Percentiles rank a stretch among this genome's conserved stretches.
Evolutionary conservation across 2,797 vertebrate species (phyloP).

Genomic region (Atherinosoma microstoma): DNA sequence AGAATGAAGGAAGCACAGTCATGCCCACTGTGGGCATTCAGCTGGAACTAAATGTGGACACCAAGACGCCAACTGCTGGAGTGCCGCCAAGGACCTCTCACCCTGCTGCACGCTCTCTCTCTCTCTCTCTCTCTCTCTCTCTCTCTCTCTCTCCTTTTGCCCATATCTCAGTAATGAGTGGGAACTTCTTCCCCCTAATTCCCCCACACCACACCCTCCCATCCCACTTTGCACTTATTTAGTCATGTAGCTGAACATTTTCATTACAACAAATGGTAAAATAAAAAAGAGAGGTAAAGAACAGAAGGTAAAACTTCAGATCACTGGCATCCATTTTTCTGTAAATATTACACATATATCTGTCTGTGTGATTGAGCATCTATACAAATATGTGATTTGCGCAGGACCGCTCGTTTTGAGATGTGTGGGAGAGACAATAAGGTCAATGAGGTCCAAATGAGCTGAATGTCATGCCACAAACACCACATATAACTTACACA

Average conservation of each 20-base stretch:
- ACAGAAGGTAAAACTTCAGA: conserved; percentile 39
- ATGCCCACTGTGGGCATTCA: conserved; percentile 80
- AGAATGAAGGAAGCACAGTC: conserved; percentile 72
- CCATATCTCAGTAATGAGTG: conserved; percentile 60
- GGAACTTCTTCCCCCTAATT: conserved; percentile 45
- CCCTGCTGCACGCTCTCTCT: conserved; percentile 72
- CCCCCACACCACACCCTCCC: conserved; percentile 28
- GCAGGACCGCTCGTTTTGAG: conserved; percentile 61
- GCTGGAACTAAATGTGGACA: conserved; percentile 86
- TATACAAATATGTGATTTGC: conserved; percentile 17
- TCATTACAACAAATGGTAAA: conserved; percentile 70
- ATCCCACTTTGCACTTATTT: conserved; percentile 57
- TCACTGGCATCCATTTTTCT: conserved; percentile 52
- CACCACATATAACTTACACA: conserved; percentile 33
- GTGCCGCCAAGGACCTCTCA: conserved; percentile 82
- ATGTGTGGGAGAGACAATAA: conserved; percentile 74
- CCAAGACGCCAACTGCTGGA: conserved; percentile 79
- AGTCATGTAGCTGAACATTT: conserved; percentile 78
- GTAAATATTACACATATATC: conserved; percentile 68
- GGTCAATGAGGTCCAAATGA: conserved; percentile 75
- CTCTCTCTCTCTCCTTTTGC: conserved; percentile 56
- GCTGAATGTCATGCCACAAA: conserved; percentile 66
- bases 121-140: conserved; percentile 56
- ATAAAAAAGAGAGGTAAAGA: conserved; percentile 24
- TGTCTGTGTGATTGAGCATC: background rate